Percentiles rank a stretch among this genome's conserved stretches.
Evolutionary conservation across 2,113 vertebrate species (phyloP).

Genomic region (Eurypyga helias): DNA sequence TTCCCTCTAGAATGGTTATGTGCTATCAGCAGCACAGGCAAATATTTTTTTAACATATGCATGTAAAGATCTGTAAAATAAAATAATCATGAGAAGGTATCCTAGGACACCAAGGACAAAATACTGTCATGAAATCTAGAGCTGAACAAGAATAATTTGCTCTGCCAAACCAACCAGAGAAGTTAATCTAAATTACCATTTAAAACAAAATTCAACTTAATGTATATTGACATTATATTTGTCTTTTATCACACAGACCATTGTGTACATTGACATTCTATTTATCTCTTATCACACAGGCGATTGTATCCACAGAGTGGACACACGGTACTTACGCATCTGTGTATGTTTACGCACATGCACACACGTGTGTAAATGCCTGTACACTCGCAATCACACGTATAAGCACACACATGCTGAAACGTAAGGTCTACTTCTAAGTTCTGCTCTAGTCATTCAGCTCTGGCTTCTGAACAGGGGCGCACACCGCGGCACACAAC

Average conservation of each 20-base stretch:
- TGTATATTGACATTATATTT: neutral
- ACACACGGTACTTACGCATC: neutral
- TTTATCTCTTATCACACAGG: neutral
- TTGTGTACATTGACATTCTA: neutral
- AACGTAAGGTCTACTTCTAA: neutral
- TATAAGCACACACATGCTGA: neutral
- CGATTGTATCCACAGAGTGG: neutral
- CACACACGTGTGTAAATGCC: accelerated
- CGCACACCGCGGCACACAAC: neutral
- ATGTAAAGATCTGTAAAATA: neutral
- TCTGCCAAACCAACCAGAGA: neutral
- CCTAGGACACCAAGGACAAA: neutral
- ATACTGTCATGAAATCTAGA: neutral
- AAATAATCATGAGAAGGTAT: neutral
- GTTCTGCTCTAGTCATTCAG: neutral
- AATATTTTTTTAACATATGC: neutral
- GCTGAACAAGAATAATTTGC: neutral
- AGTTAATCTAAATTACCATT: neutral
- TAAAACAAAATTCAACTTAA: neutral
- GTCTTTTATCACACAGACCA: neutral
- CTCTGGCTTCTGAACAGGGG: neutral
- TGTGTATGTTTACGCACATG: neutral
- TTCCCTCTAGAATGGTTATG: neutral
- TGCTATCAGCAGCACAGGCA: neutral
- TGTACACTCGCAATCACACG: neutral